Conservation (phyloP, 2,888 invertebrate genomes). For the Lithodes maja region DNA sequence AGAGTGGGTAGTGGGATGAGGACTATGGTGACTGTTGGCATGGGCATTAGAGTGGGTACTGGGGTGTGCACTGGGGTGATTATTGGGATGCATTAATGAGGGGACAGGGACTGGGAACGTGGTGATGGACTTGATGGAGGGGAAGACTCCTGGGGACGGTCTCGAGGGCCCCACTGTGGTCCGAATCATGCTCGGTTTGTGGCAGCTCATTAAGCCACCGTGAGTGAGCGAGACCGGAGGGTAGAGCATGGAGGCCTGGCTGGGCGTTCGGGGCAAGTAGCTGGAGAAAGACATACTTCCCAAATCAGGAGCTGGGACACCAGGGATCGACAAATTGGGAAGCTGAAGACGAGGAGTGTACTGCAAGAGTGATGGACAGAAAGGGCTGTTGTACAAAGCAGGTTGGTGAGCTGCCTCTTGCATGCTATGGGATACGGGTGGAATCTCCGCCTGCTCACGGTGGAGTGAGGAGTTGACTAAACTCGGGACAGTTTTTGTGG, state of each 20-base stretch:
- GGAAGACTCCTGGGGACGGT: conserved; percentile 19
- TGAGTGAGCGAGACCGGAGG: conserved; percentile 30
- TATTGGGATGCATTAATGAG: background rate
- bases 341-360: conserved; percentile 72
- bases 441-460: conserved; percentile 38
- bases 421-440: conserved; percentile 16
- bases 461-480: conserved; percentile 34
- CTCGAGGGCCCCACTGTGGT: conserved; percentile 23
- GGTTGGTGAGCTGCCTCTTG: conserved; percentile 35
- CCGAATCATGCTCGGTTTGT: conserved; percentile 31
- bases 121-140: background rate
- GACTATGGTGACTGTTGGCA: no score
- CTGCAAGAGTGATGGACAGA: conserved; percentile 72
- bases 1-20: no score
- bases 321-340: conserved; percentile 77
- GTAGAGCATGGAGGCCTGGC: conserved; percentile 28
- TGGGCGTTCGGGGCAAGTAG: conserved; percentile 30
- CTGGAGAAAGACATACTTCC: conserved; percentile 45
- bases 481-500: conserved; percentile 62
- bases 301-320: conserved; percentile 75
- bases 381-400: conserved; percentile 44
- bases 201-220: conserved; percentile 5
- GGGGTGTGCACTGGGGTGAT: background rate
- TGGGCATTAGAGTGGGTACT: background rate
- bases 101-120: background rate